Conservation (phyloP, 2,113 vertebrate species). For the Fulmarus glacialis region DNA sequence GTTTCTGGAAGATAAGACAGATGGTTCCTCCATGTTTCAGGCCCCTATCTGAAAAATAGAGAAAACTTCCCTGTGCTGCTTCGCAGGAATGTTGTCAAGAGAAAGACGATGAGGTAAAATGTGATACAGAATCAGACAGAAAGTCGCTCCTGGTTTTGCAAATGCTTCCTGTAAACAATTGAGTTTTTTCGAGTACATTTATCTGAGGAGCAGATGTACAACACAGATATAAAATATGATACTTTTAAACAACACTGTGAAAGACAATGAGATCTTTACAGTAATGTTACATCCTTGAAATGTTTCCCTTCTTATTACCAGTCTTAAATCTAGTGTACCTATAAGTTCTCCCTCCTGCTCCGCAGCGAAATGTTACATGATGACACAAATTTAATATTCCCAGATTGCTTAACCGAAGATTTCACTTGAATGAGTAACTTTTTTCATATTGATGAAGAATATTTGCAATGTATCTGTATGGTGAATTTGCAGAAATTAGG, state of each 20-base stretch:
- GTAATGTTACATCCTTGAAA: not conserved
- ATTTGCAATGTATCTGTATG: not conserved
- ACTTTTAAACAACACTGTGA: not conserved
- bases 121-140: not conserved
- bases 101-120: not conserved
- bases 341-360: not conserved
- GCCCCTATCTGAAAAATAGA: not conserved
- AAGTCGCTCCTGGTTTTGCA: not conserved
- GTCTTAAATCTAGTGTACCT: not conserved
- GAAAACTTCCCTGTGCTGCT: not conserved
- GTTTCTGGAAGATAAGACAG: not conserved
- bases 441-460: not conserved
- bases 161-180: not conserved
- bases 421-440: not conserved
- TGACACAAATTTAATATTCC: not conserved
- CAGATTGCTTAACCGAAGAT: not conserved
- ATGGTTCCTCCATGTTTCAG: not conserved
- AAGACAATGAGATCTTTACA: not conserved
- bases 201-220: not conserved
- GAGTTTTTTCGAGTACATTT: not conserved
- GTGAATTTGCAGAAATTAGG: not conserved
- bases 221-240: not conserved
- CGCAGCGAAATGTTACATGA: not conserved
- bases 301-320: not conserved
- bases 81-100: rapidly evolving